These are phyloP conservation scores for Ctenomys sociabilis DNA, from an alignment of 2,113 vertebrate genomes.

Conservation along the genomic window DNA sequence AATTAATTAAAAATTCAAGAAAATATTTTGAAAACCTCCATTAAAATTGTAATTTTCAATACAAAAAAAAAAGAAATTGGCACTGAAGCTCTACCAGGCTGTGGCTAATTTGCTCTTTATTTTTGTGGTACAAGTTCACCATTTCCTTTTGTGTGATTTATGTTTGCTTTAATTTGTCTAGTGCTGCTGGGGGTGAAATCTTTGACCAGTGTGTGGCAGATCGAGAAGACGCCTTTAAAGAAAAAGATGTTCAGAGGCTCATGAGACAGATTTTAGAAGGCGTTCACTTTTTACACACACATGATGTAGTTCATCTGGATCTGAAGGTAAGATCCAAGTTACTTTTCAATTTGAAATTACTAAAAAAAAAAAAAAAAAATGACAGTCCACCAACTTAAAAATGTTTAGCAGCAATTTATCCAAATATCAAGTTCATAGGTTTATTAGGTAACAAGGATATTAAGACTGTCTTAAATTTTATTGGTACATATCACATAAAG, in stretches of 20 bases:
- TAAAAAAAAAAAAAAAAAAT: not conserved
- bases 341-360: not conserved
- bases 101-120: not conserved
- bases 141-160: not conserved
- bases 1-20: no score
- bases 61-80: no score
- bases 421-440: not conserved
- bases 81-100: not conserved
- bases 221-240: conserved; percentile 95
- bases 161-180: conserved; percentile 73
- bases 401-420: not conserved
- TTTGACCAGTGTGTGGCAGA: conserved; percentile 96
- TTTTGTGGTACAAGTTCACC: not conserved
- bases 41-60: no score
- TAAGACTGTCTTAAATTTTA: not conserved
- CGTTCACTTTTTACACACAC: conserved; percentile 92
- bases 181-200: conserved; percentile 97
- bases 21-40: no score
- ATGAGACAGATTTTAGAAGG: conserved; percentile 94
- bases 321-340: conserved; percentile 89
- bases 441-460: not conserved
- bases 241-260: conserved; percentile 94
- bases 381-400: not conserved
- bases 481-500: not conserved
- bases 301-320: conserved; percentile 95